Evolutionary conservation across 1,140 invertebrate species (phyloP).

Genomic region (Melipona quadrifasciata): DNA sequence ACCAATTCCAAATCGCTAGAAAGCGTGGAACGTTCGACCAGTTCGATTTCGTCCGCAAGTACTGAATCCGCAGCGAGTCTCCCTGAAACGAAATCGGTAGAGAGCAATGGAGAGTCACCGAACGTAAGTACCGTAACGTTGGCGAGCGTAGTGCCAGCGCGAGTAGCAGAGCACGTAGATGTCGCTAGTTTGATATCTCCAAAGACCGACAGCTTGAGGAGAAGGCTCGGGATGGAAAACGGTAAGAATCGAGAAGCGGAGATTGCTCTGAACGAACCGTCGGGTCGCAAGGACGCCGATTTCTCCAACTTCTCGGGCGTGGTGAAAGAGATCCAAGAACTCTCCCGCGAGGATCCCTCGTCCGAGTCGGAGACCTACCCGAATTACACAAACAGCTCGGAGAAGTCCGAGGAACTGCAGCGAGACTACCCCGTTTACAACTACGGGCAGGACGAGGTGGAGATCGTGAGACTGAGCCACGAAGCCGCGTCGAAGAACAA

Average conservation of each 20-base stretch:
- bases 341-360: conserved; percentile 51
- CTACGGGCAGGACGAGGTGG: conserved; percentile 76
- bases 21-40: neutral
- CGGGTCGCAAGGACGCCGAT: neutral
- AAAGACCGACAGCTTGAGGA: neutral
- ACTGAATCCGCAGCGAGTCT: neutral
- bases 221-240: neutral
- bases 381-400: conserved; percentile 18
- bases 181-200: neutral
- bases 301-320: conserved; percentile 32
- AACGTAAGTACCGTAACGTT: conserved; percentile 42
- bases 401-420: conserved; percentile 69
- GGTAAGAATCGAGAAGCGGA: neutral
- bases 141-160: neutral
- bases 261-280: neutral
- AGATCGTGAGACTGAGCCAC: conserved; percentile 80
- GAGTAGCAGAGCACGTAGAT: too few species aligned
- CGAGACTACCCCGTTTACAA: conserved; percentile 71
- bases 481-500: conserved; percentile 19
- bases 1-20: neutral
- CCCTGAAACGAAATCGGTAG: neutral
- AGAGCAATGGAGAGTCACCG: neutral
- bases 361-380: conserved; percentile 40
- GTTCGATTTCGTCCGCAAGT: neutral
- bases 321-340: conserved; percentile 63